phyloP scores from a whole-genome alignment of 2,888 invertebrate genomes.

The Spisula subtruncata region DNA sequence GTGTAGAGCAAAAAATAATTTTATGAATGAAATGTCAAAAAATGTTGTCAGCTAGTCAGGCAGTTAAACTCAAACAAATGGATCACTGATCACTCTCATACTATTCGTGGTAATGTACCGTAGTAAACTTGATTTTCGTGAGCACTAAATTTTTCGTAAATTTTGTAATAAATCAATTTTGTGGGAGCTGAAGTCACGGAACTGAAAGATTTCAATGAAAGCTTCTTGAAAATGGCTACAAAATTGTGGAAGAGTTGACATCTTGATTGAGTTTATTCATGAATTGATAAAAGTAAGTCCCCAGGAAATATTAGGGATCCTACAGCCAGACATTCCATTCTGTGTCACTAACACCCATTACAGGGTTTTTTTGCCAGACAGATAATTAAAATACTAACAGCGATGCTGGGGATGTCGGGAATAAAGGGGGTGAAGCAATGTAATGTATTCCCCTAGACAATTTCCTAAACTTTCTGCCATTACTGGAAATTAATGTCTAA shows the following conservation, averaged over 20 bases:
- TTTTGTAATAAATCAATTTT: too few species aligned
- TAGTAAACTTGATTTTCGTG: too few species aligned
- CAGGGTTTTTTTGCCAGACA: neutral
- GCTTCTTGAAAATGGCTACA: too few species aligned
- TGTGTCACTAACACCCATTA: neutral
- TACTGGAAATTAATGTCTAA: neutral
- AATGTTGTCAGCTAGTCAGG: neutral
- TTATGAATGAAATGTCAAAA: slow-evolving; percentile 19
- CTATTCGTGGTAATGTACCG: neutral
- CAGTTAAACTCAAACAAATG: neutral
- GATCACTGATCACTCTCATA: neutral
- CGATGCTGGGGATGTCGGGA: neutral
- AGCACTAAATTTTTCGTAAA: too few species aligned
- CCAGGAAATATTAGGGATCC: too few species aligned
- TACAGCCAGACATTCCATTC: too few species aligned
- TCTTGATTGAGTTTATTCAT: too few species aligned
- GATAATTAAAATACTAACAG: neutral
- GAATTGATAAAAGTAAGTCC: too few species aligned
- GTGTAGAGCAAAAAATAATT: neutral
- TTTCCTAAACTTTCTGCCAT: neutral
- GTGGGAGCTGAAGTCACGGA: too few species aligned
- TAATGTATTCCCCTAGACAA: neutral
- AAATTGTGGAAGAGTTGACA: too few species aligned
- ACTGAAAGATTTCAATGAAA: too few species aligned
- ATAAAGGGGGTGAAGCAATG: neutral